Conservation (phyloP, 2,113 vertebrate genomes). For the Mesembrinibis cayennensis region DNA sequence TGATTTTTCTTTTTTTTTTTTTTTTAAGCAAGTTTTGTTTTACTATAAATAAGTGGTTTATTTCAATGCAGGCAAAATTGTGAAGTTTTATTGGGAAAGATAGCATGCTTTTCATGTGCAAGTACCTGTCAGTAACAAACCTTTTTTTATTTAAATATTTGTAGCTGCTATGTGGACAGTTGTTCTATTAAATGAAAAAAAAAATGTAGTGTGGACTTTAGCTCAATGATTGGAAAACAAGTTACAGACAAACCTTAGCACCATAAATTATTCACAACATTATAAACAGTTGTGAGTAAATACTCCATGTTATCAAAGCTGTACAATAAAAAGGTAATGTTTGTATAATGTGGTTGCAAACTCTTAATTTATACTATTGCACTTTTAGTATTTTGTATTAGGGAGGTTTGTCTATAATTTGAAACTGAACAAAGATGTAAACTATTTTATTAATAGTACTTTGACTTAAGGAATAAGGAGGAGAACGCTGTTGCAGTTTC, state of each 20-base stretch:
- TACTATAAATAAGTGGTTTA: constrained; percentile 82
- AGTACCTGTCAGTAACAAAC: constrained; percentile 80
- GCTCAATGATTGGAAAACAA: constrained; percentile 82
- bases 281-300: constrained; percentile 88
- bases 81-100: constrained; percentile 83
- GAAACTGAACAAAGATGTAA: constrained; percentile 75
- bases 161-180: constrained; percentile 97
- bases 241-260: constrained; percentile 87
- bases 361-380: constrained; percentile 97
- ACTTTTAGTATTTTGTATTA: constrained; percentile 92
- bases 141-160: constrained; percentile 83
- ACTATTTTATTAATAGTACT: constrained; percentile 80
- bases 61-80: constrained; percentile 86
- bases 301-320: constrained; percentile 77
- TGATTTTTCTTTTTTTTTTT: constrained; percentile 52
- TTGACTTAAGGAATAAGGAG: constrained; percentile 57
- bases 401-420: constrained; percentile 95
- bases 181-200: constrained; percentile 87
- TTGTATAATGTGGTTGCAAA: constrained; percentile 93
- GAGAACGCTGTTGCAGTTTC: constrained; percentile 43
- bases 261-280: constrained; percentile 72
- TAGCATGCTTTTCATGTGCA: constrained; percentile 82
- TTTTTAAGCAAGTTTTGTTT: constrained; percentile 63
- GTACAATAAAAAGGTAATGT: constrained; percentile 87
- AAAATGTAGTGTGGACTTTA: constrained; percentile 85